Evolutionary conservation across 2,113 vertebrate genomes (phyloP).

Genomic region (Chionis minor): DNA sequence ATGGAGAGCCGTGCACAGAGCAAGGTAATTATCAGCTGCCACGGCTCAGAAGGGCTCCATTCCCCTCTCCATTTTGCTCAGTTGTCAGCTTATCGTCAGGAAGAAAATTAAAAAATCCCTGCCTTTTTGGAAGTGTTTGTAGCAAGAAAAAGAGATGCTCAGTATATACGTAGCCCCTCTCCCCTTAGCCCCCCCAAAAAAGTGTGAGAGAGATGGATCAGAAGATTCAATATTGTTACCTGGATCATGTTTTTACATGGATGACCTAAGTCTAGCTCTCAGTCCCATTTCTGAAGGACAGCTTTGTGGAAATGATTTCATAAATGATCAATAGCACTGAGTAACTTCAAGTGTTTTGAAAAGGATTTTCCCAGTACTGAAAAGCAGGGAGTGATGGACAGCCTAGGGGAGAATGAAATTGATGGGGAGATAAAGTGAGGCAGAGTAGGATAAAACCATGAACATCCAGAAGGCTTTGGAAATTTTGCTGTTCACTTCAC

Average conservation of each 20-base stretch:
- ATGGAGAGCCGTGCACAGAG: constrained; percentile 61
- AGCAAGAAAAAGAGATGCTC: constrained; percentile 35
- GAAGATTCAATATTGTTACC: not conserved
- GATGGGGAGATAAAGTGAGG: not conserved
- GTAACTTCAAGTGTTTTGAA: not conserved
- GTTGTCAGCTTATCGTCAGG: constrained; percentile 68
- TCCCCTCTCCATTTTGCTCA: constrained; percentile 43
- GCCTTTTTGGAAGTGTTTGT: constrained; percentile 52
- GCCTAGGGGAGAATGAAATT: not conserved
- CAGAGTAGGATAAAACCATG: not conserved
- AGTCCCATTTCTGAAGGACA: not conserved
- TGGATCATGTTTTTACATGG: constrained; percentile 5
- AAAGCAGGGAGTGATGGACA: not conserved
- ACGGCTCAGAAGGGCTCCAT: constrained; percentile 41
- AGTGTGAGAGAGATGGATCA: not conserved
- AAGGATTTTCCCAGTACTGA: not conserved
- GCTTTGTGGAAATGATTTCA: not conserved
- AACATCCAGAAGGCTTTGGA: not conserved
- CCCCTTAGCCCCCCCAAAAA: rapidly evolving
- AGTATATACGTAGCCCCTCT: not conserved
- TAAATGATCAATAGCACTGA: not conserved
- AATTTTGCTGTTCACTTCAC: not conserved
- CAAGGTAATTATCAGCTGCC: constrained; percentile 77
- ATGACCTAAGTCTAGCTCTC: not conserved
- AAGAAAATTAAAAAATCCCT: constrained; percentile 52